These are phyloP conservation scores for Rhinatrema bivittatum DNA, from an alignment of 2,797 vertebrate species.

Conservation along the genomic window DNA sequence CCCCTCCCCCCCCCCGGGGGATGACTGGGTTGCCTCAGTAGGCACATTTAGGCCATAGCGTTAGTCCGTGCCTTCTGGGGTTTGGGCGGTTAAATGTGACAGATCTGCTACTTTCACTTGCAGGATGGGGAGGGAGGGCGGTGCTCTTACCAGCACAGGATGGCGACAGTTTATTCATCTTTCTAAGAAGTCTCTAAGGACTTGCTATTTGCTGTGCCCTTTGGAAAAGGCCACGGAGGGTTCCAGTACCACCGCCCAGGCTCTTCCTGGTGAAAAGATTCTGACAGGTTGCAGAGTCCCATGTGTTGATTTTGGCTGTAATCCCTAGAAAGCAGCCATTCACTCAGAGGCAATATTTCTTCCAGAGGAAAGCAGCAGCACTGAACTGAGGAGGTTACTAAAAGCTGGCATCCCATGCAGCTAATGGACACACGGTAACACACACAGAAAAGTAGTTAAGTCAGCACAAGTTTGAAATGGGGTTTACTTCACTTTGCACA, in stretches of 20 bases:
- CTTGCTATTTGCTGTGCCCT: conserved; percentile 10
- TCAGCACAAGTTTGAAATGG: too few relatives aligned
- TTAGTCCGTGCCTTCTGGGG: conserved; percentile 14
- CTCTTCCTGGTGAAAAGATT: not conserved
- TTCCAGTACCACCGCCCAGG: too few relatives aligned
- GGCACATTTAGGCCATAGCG: conserved; percentile 19
- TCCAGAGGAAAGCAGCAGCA: accelerated
- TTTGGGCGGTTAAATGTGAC: too few relatives aligned
- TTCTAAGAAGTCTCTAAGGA: not conserved
- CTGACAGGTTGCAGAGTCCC: too few relatives aligned
- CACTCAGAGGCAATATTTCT: not conserved
- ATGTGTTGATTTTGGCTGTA: not conserved
- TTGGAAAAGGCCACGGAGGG: not conserved
- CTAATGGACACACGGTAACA: too few relatives aligned
- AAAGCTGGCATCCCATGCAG: too few relatives aligned
- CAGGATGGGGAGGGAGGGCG: not conserved
- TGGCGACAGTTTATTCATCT: not conserved
- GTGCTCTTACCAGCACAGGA: not conserved
- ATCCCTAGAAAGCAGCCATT: not conserved
- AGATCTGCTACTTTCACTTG: too few relatives aligned
- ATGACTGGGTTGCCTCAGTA: not conserved
- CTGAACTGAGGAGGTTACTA: too few relatives aligned
- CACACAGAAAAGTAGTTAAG: too few relatives aligned
- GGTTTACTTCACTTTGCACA: too few relatives aligned
- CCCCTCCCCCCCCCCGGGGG: too few relatives aligned